Base-by-base conservation (phyloP, 2,113 vertebrate genomes). In the Carlito syrichta region DNA sequence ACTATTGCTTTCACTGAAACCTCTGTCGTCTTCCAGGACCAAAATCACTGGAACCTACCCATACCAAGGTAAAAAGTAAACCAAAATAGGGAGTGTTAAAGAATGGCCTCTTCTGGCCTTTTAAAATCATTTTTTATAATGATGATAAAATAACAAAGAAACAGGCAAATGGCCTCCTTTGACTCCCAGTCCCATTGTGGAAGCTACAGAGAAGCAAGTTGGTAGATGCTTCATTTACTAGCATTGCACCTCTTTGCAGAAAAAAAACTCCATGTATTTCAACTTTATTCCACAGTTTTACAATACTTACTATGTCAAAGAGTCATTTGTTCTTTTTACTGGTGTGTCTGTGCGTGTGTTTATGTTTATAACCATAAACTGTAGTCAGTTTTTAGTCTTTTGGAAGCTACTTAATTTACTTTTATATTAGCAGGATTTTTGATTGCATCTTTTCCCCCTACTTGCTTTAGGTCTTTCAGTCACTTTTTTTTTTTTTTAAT, bases 41-140 rank as follows among this genome's bases (percentile, higher is more conserved):
- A 82, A 69, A 48, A 68, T 95, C 19, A 84, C 7, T 89, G 90
- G n/a, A n/a, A n/a, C n/a, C n/a, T n/a, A n/a, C n/a, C n/a, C n/a
- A n/a, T n/a, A 82, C 69, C 89, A 77, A 96, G 68, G 22, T 4
- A 35, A 63, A 96, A 87, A 94, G 54, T 96, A 94, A 97, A 78
- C 23, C 89, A 83, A n/a, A n/a, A n/a, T n/a, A n/a, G n/a, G n/a
- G 40, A 84, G 52, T 74, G 20, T 73, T 96, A 94, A 91, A 95
- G 27, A 48, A 48, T 89, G 23, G 3, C 87, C 2, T 92, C 66
- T 86, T 96, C 45, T 91, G 0, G 68, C 90, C 23, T 10, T 60
- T 97, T 92, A n/a, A n/a, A n/a, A n/a, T n/a, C n/a, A n/a, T 22
- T 68, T 90, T 56, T 60, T 86, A 19, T 30, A 4, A 32, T 86